Conservation (phyloP, 2,888 invertebrate species). For the Eugnorisma glareosa region DNA sequence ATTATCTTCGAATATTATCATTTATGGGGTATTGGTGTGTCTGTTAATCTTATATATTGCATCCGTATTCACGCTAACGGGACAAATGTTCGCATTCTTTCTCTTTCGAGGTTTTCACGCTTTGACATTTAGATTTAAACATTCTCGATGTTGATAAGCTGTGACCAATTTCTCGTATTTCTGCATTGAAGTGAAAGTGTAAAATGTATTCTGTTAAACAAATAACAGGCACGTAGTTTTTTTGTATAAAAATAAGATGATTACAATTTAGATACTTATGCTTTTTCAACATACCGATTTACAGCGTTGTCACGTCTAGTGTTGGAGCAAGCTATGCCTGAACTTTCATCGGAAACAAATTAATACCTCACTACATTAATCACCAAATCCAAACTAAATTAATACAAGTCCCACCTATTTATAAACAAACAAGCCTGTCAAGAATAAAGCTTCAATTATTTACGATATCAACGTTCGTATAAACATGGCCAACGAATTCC, state of each 20-base stretch:
- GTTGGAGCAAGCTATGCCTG: background rate
- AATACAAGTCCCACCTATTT: background rate
- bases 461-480: slow-evolving; percentile 44
- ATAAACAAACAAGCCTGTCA: slow-evolving; percentile 32
- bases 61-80: slow-evolving; percentile 32
- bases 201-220: background rate
- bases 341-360: background rate
- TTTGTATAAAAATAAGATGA: background rate
- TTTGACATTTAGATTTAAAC: slow-evolving; percentile 41
- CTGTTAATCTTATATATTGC: slow-evolving; percentile 20
- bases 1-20: slow-evolving; percentile 16
- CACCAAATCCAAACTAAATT: background rate
- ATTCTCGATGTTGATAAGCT: slow-evolving; percentile 21
- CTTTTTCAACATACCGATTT: background rate
- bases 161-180: slow-evolving; percentile 8
- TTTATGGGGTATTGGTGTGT: slow-evolving; percentile 8
- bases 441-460: slow-evolving; percentile 43
- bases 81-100: slow-evolving; percentile 32
- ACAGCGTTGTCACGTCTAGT: background rate
- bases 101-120: background rate
- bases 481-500: slow-evolving; percentile 44
- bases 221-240: background rate
- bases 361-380: background rate
- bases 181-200: slow-evolving; percentile 17
- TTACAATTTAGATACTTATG: background rate